Conservation (phyloP, 2,797 vertebrate species). For the Buphagus erythrorhynchus region DNA sequence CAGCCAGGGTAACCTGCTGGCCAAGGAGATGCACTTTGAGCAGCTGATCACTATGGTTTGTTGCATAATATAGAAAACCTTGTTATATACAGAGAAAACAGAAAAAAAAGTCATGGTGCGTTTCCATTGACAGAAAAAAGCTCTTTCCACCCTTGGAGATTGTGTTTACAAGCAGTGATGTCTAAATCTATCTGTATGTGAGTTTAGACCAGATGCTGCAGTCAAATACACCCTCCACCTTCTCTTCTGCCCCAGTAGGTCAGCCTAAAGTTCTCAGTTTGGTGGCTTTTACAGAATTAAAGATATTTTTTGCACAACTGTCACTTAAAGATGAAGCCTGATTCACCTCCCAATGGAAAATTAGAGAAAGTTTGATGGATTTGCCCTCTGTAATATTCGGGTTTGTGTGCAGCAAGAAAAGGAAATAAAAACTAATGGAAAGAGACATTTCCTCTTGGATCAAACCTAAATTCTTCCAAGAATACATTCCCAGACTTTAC, state of each 20-base stretch:
- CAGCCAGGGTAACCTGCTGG: background rate
- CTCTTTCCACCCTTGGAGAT: background rate
- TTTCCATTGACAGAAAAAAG: background rate
- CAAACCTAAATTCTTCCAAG: background rate
- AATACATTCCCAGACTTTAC: background rate
- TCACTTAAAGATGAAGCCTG: background rate
- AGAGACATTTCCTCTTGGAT: background rate
- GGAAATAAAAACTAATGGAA: conserved; percentile 25
- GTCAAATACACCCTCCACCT: background rate
- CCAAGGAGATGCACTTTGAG: background rate
- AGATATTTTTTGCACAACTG: background rate
- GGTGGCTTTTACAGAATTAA: background rate
- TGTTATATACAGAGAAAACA: background rate
- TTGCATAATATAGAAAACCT: background rate
- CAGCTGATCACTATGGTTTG: background rate
- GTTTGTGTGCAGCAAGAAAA: background rate
- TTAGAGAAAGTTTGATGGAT: background rate
- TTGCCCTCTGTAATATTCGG: background rate
- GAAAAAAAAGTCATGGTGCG: fast-evolving
- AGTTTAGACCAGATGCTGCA: background rate
- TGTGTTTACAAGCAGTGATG: background rate
- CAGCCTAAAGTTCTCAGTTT: background rate
- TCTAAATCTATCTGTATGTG: background rate
- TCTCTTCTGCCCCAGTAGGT: background rate
- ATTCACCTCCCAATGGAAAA: background rate